phyloP scores from a whole-genome alignment of 2,113 vertebrate genomes.

The Erpornis zantholeuca region DNA sequence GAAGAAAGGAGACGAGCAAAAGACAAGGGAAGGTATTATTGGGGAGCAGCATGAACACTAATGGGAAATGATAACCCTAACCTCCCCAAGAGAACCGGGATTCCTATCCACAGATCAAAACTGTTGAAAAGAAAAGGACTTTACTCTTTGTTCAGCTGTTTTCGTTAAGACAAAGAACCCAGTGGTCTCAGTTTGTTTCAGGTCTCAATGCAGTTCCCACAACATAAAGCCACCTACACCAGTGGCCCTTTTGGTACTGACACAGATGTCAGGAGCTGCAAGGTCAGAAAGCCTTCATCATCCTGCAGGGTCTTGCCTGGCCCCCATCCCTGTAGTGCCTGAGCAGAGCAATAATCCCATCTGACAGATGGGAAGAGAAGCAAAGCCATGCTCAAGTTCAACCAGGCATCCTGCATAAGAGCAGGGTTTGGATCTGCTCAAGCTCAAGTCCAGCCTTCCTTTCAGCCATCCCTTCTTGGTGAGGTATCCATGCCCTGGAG shows the following conservation, averaged over 20 bases:
- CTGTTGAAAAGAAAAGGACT: background rate
- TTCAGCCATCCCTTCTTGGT: background rate
- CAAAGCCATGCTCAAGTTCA: accelerated
- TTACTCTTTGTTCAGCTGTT: background rate
- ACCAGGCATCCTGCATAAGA: background rate
- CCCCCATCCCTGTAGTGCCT: background rate
- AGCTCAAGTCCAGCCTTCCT: background rate
- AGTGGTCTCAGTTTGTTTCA: background rate
- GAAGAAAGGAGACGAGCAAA: background rate
- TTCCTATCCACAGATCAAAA: background rate
- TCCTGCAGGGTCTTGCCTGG: background rate
- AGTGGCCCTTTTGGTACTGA: background rate
- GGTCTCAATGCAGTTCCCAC: background rate
- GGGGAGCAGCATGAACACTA: background rate
- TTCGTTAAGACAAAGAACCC: background rate
- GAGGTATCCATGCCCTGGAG: background rate
- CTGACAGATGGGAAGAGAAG: background rate
- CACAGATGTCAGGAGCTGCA: background rate
- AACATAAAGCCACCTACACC: background rate
- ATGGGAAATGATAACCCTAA: background rate
- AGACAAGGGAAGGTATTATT: background rate
- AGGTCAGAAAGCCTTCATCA: background rate
- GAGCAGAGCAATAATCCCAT: background rate
- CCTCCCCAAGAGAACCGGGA: background rate
- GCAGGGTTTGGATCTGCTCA: background rate